phyloP scores from a whole-genome alignment of 2,797 vertebrate species.

The Propithecus perrieri region DNA sequence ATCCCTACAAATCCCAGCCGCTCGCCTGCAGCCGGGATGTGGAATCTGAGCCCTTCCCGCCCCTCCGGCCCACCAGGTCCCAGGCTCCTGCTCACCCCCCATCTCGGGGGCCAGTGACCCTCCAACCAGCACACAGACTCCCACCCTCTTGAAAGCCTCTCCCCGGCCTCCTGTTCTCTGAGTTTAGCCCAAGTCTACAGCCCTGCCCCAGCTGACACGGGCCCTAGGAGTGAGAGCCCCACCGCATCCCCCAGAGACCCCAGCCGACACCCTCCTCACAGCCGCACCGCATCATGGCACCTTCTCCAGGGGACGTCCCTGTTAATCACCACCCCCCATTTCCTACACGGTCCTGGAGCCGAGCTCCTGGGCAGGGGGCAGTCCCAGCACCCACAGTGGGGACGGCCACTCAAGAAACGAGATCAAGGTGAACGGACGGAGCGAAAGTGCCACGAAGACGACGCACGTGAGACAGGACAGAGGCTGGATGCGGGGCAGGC shows the following conservation, averaged over 20 bases:
- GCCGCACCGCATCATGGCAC: too few relatives aligned
- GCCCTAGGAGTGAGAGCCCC: neutral
- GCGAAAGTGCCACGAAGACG: neutral
- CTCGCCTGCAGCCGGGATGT: neutral
- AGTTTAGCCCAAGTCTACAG: neutral
- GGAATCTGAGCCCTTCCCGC: neutral
- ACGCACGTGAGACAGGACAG: neutral
- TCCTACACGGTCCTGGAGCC: neutral
- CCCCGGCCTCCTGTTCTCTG: neutral
- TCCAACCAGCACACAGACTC: neutral
- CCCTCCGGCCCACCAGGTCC: neutral
- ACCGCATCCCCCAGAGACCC: too few relatives aligned
- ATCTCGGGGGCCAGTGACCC: neutral
- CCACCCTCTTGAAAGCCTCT: neutral
- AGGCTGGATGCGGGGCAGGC: neutral
- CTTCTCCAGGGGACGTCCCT: neutral
- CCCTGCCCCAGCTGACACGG: too few relatives aligned
- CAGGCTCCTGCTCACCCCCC: neutral
- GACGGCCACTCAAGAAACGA: neutral
- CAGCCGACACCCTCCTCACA: too few relatives aligned
- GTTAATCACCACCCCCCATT: neutral
- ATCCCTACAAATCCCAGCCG: neutral
- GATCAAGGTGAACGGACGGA: neutral
- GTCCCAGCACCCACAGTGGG: neutral
- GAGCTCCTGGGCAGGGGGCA: neutral